Evolutionary conservation across 2,888 invertebrate species (phyloP), one percentile per base, ranked within the genome.

Genomic region (Drosophila birchii): DNA sequence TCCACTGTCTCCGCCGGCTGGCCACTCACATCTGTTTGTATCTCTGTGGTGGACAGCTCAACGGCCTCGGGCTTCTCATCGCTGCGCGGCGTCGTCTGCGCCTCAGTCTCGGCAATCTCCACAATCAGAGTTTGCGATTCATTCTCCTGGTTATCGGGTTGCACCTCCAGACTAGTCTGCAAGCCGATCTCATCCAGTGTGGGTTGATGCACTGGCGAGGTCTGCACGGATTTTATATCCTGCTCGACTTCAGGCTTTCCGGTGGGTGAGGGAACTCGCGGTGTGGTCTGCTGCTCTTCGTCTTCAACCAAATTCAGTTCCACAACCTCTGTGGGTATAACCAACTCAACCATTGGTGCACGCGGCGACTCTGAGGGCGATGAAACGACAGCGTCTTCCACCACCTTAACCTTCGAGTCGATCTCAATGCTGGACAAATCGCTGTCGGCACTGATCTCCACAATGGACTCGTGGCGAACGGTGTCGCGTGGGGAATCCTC

Each of bases 301-400:
- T 93, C 92, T 45, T 91, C 90, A 4, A 92, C 84, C 56, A 92
- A 87, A 2, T 91, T 90, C 9, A 93, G 79, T 70, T 93, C 92
- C 34, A 94, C 91, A 5, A 93, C 91, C 79, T 92, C 92, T 12
- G 90, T 90, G 12, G 90, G 89, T 64, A 92, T 91, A 16, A 92
- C 85, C 5, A 95, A 93, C 58, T 95, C 94, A 68, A 93, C 93
- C 18, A 94, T 92, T 0, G 95, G 92, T 54, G 94, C 94, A 44
- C 94, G 93, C n/a, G 94, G 92, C 0, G 94, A 93, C 75, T 94
- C 93, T 81, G 94, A 94, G 20, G 94, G 94, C 61, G 94, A 93
- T 23, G 94, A 93, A 45, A 94, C 91, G 11, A 95, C 79, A 63
- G 93, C 93, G 93, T 96, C 95, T 92, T 96, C 95, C 14, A 96